A percentile compares a stretch with the other conserved stretches of the same genome.
These are phyloP conservation scores for Platyscapa corneri DNA, from an alignment of 1,140 invertebrate species.

Conservation along the genomic window DNA sequence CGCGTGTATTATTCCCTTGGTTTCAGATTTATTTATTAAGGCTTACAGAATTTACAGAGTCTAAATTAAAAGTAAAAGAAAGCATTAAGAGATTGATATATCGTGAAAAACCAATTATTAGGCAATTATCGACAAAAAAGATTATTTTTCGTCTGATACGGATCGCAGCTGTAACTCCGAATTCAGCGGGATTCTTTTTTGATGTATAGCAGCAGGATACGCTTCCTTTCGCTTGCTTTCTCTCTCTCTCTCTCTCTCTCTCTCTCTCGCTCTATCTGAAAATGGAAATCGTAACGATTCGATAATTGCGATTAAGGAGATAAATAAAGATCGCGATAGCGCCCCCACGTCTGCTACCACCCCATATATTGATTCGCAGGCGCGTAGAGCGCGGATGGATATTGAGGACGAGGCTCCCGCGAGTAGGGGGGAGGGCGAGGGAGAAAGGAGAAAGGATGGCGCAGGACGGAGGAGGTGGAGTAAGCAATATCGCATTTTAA, in stretches of 20 bases:
- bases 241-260: background rate
- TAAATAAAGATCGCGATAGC: conserved; percentile 38
- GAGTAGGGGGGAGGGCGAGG: background rate
- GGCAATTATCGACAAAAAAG: background rate
- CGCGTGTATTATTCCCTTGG: too few relatives aligned
- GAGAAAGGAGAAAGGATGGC: too few relatives aligned
- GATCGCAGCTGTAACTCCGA: background rate
- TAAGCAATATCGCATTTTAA: conserved; percentile 51
- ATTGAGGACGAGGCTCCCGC: background rate
- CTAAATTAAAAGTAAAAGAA: too few relatives aligned
- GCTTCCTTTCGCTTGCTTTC: too few relatives aligned
- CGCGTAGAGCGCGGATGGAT: background rate
- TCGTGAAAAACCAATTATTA: background rate
- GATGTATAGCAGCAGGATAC: background rate
- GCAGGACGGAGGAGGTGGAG: background rate
- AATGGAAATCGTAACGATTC: conserved; percentile 46
- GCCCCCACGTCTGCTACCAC: background rate
- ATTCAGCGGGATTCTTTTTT: background rate
- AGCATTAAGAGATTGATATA: too few relatives aligned
- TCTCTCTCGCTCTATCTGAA: conserved; percentile 2
- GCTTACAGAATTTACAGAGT: too few relatives aligned
- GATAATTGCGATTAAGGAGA: conserved; percentile 46
- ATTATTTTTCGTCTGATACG: background rate
- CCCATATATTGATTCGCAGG: conserved; percentile 33
- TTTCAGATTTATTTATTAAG: too few relatives aligned